Conservation (phyloP, 2,797 vertebrate genomes). For the Poecilia picta region DNA sequence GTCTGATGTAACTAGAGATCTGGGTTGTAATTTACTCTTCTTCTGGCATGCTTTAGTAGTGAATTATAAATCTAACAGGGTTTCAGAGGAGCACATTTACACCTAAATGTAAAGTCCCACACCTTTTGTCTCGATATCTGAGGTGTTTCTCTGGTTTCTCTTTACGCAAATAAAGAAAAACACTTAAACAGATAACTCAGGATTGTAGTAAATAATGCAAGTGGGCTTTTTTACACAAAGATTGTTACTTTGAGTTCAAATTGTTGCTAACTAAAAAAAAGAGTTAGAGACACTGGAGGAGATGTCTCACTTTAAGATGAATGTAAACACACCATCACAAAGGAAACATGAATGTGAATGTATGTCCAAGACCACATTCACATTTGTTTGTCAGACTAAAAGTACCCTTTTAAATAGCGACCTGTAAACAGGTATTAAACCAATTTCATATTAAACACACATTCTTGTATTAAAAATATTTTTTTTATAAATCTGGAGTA, state of each 20-base stretch:
- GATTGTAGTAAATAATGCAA: background rate
- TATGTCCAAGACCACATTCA: background rate
- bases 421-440: background rate
- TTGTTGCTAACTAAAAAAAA: background rate
- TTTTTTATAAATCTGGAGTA: background rate
- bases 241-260: background rate
- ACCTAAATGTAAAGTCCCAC: background rate
- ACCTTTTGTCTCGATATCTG: background rate
- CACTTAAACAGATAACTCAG: background rate
- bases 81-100: background rate
- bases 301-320: background rate
- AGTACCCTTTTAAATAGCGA: background rate
- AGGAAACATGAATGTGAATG: no score
- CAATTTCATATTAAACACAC: background rate
- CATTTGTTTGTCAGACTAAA: background rate
- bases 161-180: background rate
- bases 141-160: background rate
- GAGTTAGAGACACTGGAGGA: background rate
- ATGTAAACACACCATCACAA: background rate
- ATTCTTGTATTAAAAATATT: background rate
- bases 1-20: background rate
- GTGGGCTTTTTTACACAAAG: background rate
- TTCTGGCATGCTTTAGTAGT: background rate
- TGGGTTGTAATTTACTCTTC: background rate
- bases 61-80: background rate